Percentiles rank a stretch among this genome's conserved stretches.
phyloP scores from a whole-genome alignment of 1,140 invertebrate species.

The Bombyx mandarina region DNA sequence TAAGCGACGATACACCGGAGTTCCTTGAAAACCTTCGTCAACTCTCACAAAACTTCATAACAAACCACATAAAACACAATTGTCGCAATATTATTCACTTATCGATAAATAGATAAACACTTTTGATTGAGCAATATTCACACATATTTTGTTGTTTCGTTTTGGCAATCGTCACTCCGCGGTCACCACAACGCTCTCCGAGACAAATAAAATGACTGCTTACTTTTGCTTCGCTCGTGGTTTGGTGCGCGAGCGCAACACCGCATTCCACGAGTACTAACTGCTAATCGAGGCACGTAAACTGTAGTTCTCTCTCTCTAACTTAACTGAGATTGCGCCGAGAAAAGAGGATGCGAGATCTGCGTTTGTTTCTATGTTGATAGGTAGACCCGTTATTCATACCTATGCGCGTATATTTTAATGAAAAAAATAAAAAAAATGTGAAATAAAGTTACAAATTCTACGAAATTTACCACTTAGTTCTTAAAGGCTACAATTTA shows the following conservation, averaged over 20 bases:
- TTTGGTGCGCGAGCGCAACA: conserved; percentile 52
- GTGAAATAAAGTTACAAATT: background rate
- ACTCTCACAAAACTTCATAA: conserved; percentile 61
- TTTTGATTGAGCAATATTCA: conserved; percentile 45
- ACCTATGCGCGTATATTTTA: conserved; percentile 36
- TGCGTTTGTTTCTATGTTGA: conserved; percentile 26
- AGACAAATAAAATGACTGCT: conserved; percentile 55
- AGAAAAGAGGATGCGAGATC: conserved; percentile 17
- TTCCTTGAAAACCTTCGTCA: conserved; percentile 50
- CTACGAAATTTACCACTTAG: too few species aligned
- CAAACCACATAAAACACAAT: conserved; percentile 47
- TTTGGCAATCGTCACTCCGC: conserved; percentile 17
- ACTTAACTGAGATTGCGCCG: conserved; percentile 3
- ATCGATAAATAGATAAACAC: conserved; percentile 42
- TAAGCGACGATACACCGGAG: conserved; percentile 40
- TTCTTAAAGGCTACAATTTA: too few species aligned
- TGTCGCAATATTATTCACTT: conserved; percentile 52
- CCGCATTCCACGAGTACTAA: conserved; percentile 54
- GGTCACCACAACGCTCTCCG: conserved; percentile 33
- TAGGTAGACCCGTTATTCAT: conserved; percentile 66
- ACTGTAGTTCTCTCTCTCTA: conserved; percentile 35
- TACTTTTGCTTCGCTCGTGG: conserved; percentile 9
- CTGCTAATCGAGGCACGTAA: conserved; percentile 37
- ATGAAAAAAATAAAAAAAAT: conserved; percentile 15
- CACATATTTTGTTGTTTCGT: conserved; percentile 53